A percentile compares a stretch with the other conserved stretches of the same genome.
Evolutionary conservation across 2,113 vertebrate genomes (phyloP).

Genomic region (Cyanoramphus novaezelandiae): DNA sequence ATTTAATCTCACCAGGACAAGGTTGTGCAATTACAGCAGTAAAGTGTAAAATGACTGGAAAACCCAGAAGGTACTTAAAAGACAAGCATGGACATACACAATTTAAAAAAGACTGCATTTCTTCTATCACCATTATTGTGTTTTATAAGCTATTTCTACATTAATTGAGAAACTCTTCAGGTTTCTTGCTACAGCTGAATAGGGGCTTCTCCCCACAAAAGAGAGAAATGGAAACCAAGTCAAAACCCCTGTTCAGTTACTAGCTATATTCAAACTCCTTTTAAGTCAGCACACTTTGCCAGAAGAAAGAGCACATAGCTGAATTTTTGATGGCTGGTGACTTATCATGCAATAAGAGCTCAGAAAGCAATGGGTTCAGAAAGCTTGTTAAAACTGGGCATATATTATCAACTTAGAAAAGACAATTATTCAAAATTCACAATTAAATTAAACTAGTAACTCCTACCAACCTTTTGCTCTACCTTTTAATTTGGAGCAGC

Average conservation of each 20-base stretch:
- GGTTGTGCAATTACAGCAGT: constrained; percentile 4
- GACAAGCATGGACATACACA: neutral
- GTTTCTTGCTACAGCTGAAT: neutral
- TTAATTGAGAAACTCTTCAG: neutral
- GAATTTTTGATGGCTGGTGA: neutral
- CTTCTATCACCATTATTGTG: neutral
- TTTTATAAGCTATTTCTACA: neutral
- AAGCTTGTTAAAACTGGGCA: neutral
- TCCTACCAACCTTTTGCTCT: neutral
- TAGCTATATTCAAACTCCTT: neutral
- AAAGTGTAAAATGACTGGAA: constrained; percentile 16
- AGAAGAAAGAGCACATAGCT: neutral
- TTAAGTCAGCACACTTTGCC: neutral
- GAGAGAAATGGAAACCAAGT: neutral
- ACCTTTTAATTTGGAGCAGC: neutral
- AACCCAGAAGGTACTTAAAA: constrained; percentile 3
- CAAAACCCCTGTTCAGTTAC: neutral
- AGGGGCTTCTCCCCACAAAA: neutral
- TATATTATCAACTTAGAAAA: neutral
- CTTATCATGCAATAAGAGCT: neutral
- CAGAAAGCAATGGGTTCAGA: neutral
- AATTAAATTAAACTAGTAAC: neutral
- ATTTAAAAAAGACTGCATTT: neutral
- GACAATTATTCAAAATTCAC: neutral
- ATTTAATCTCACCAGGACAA: constrained; percentile 45